These are phyloP conservation scores for Tetrapedia diversipes DNA, from an alignment of 2,888 invertebrate species.

Conservation along the genomic window DNA sequence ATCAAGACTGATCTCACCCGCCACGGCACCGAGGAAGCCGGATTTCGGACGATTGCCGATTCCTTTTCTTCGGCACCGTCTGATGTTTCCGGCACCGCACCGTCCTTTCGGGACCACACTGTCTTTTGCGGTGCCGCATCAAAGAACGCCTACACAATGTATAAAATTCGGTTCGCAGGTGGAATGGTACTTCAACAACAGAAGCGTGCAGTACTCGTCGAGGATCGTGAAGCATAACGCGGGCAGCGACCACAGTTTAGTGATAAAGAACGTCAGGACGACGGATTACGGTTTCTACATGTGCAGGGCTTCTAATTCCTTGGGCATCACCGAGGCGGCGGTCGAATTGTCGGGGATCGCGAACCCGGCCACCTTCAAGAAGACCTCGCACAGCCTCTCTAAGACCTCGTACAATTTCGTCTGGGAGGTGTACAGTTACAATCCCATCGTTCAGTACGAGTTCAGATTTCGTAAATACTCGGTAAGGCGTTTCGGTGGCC, in stretches of 20 bases:
- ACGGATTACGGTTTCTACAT: constrained; percentile 91
- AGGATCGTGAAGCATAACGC: constrained; percentile 83
- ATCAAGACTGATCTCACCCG: no score
- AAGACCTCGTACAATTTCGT: constrained; percentile 87
- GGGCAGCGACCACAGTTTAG: constrained; percentile 86
- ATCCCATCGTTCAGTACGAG: constrained; percentile 89
- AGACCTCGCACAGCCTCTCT: constrained; percentile 83
- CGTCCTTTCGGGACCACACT: no score
- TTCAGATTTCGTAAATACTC: constrained; percentile 82
- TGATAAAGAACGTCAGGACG: constrained; percentile 87
- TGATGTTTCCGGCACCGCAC: no score
- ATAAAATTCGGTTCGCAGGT: constrained; percentile 70
- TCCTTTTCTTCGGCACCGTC: no score
- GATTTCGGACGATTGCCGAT: no score
- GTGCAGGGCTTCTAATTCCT: constrained; percentile 89
- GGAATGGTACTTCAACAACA: constrained; percentile 80
- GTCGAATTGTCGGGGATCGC: constrained; percentile 91
- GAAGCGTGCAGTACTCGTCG: constrained; percentile 71
- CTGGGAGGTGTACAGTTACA: constrained; percentile 94
- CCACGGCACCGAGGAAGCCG: no score
- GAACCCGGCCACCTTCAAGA: constrained; percentile 88
- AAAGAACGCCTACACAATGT: no score
- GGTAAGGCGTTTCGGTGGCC: constrained; percentile 71
- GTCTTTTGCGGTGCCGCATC: background rate
- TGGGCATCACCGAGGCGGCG: constrained; percentile 88